A percentile compares a stretch with the other conserved stretches of the same genome.
phyloP scores from a whole-genome alignment of 1,140 invertebrate genomes.

The Papilio machaon region DNA sequence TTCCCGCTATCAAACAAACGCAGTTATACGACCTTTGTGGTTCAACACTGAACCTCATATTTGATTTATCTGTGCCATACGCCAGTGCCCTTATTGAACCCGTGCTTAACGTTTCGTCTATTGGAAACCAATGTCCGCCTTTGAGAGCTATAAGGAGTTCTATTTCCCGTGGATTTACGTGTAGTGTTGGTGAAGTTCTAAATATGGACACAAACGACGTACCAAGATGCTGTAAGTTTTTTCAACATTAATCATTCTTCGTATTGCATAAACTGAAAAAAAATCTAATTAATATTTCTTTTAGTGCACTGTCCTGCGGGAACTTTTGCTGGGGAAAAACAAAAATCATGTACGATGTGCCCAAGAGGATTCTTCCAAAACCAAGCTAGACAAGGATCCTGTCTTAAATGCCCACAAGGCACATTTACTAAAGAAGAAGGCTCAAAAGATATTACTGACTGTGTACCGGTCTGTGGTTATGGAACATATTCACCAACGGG shows the following conservation, averaged over 20 bases:
- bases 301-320: conserved; percentile 97
- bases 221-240: conserved; percentile 93
- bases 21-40: conserved; percentile 97
- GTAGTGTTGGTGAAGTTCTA: conserved; percentile 95
- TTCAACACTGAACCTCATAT: conserved; percentile 95
- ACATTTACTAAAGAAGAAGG: conserved; percentile 97
- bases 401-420: conserved; percentile 93
- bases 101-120: conserved; percentile 92
- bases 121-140: conserved; percentile 95
- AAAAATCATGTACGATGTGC: conserved; percentile 94
- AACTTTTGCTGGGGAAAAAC: conserved; percentile 94
- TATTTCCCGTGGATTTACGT: conserved; percentile 94
- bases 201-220: conserved; percentile 96
- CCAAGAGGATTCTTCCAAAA: conserved; percentile 96
- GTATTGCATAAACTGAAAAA: background rate
- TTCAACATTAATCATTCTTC: conserved; percentile 42
- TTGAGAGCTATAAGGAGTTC: conserved; percentile 92
- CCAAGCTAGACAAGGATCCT: conserved; percentile 92
- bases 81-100: conserved; percentile 95
- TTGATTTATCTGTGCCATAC: conserved; percentile 95
- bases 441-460: conserved; percentile 91
- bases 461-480: conserved; percentile 96
- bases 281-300: conserved; percentile 16
- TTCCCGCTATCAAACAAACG: conserved; percentile 92
- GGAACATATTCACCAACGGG: conserved; percentile 98